These are phyloP conservation scores for Lutjanus erythropterus DNA, from an alignment of 2,113 vertebrate genomes.

Conservation along the genomic window DNA sequence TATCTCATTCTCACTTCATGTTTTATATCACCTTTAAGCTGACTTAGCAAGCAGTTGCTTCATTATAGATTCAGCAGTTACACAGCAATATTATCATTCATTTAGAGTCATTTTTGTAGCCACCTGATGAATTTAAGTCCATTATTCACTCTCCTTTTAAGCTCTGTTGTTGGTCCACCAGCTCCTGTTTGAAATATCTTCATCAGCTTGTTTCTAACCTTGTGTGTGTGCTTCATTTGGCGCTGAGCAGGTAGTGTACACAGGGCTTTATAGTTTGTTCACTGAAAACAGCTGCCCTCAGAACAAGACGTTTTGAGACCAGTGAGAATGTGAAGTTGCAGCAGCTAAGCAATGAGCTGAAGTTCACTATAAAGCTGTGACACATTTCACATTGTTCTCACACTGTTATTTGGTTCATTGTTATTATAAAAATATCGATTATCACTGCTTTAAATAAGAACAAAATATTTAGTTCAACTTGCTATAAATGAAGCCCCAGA, in stretches of 20 bases:
- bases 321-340: neutral
- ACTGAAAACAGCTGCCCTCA: neutral
- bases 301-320: neutral
- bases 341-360: neutral
- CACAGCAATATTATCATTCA: neutral
- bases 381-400: neutral
- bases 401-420: neutral
- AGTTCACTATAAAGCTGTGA: neutral
- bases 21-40: too few species aligned
- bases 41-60: neutral
- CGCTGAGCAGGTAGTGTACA: neutral
- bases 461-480: conserved; percentile 5
- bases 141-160: neutral
- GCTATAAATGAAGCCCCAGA: conserved; percentile 21
- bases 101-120: neutral
- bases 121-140: neutral
- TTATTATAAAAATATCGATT: neutral
- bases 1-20: too few species aligned
- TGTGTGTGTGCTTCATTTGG: neutral
- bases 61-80: neutral
- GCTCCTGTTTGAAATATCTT: neutral
- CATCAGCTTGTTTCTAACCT: too few species aligned
- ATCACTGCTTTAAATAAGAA: neutral
- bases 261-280: neutral
- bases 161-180: neutral